Percentiles rank a stretch among this genome's conserved stretches.
phyloP scores from a whole-genome alignment of 1,140 invertebrate genomes.

The Cotesia typhae region DNA sequence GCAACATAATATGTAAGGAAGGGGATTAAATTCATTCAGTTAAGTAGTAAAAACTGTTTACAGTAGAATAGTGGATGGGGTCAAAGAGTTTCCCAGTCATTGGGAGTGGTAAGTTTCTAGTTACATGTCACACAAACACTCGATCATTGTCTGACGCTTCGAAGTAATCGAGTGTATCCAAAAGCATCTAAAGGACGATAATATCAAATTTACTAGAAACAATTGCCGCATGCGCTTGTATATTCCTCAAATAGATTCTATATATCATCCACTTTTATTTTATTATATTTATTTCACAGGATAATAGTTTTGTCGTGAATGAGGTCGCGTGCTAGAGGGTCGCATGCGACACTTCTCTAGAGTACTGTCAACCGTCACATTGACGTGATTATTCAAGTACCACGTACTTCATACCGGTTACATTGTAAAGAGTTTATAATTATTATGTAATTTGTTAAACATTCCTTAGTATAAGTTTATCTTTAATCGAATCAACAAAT shows the following conservation, averaged over 20 bases:
- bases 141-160: conserved; percentile 28
- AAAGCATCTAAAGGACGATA: conserved; percentile 23
- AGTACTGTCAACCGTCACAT: conserved; percentile 24
- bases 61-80: conserved; percentile 18
- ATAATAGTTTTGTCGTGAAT: background rate
- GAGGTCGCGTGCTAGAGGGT: conserved; percentile 37
- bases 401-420: background rate
- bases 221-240: background rate
- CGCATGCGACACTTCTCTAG: conserved; percentile 24
- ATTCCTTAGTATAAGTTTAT: too few relatives aligned
- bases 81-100: background rate
- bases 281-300: conserved; percentile 19
- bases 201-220: conserved; percentile 23
- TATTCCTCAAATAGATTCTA: too few relatives aligned
- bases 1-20: conserved; percentile 2
- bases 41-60: conserved; percentile 33
- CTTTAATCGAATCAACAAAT: too few relatives aligned
- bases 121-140: conserved; percentile 38
- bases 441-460: background rate
- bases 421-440: too few relatives aligned
- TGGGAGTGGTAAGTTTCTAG: conserved; percentile 36
- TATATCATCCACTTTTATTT: background rate
- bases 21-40: conserved; percentile 37
- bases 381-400: conserved; percentile 23
- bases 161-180: conserved; percentile 33